Conservation (phyloP, 2,888 invertebrate genomes). For the Ferrisia virgata region DNA sequence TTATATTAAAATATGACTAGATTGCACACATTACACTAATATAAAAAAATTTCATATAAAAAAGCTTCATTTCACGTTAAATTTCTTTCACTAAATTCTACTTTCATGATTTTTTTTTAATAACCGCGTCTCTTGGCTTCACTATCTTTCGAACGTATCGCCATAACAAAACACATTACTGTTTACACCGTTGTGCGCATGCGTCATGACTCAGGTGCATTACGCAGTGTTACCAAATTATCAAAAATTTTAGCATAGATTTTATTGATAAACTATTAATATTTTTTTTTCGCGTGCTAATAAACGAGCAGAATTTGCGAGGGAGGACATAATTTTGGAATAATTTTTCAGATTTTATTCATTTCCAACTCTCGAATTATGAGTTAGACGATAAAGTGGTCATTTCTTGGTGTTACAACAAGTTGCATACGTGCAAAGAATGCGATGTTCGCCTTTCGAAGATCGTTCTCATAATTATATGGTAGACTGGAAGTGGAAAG, state of each 20-base stretch:
- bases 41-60: background rate
- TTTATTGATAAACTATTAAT: background rate
- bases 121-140: background rate
- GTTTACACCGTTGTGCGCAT: constrained; percentile 19
- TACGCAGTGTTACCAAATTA: background rate
- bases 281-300: background rate
- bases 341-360: background rate
- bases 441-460: background rate
- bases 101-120: background rate
- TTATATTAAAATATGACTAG: constrained; percentile 25
- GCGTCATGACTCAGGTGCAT: constrained; percentile 11
- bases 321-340: background rate
- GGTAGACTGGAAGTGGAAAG: constrained; percentile 25
- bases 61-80: background rate
- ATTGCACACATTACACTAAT: background rate
- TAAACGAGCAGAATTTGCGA: background rate
- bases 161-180: constrained; percentile 23
- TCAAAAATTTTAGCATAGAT: too few relatives aligned
- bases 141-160: background rate
- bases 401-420: background rate
- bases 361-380: background rate
- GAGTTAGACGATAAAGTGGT: background rate
- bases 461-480: constrained; percentile 25
- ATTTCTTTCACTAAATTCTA: background rate
- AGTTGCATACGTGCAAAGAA: background rate